A percentile compares a stretch with the other conserved stretches of the same genome.
Evolutionary conservation across 2,797 vertebrate species (phyloP).

Genomic region (Sebastes itinus): DNA sequence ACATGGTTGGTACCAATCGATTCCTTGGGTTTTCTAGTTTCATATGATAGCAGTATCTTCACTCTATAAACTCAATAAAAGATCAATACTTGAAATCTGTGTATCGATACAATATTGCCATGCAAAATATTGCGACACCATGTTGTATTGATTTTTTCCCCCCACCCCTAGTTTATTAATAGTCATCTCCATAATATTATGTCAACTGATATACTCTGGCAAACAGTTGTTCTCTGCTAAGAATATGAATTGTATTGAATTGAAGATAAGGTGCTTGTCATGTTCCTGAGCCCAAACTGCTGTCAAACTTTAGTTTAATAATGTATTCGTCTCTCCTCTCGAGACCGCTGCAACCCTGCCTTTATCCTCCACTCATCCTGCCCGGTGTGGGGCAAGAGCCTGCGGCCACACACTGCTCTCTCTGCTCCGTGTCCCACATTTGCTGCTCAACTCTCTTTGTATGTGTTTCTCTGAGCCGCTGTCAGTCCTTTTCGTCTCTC

Average conservation of each 20-base stretch:
- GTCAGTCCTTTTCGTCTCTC: constrained; percentile 24
- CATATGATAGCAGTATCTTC: no score
- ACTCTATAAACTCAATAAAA: no score
- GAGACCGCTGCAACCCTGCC: constrained; percentile 38
- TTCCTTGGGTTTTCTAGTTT: no score
- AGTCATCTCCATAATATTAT: background rate
- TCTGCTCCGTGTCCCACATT: constrained; percentile 53
- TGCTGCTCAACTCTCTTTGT: constrained; percentile 53
- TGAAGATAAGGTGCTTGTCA: constrained; percentile 22
- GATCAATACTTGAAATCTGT: no score
- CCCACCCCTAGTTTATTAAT: background rate
- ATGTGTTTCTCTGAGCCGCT: constrained; percentile 14
- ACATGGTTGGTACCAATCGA: no score
- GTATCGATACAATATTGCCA: no score
- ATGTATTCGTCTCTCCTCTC: constrained; percentile 57
- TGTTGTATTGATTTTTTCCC: no score
- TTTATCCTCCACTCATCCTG: constrained; percentile 58
- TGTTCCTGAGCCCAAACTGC: constrained; percentile 17
- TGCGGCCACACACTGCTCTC: constrained; percentile 45
- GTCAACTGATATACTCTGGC: background rate
- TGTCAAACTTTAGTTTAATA: constrained; percentile 64
- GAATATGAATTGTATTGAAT: background rate
- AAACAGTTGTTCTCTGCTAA: background rate
- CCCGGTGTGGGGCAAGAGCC: constrained; percentile 49
- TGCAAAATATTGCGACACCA: background rate